These are phyloP conservation scores for Pedetes capensis DNA, from an alignment of 2,113 vertebrate species.

Conservation along the genomic window DNA sequence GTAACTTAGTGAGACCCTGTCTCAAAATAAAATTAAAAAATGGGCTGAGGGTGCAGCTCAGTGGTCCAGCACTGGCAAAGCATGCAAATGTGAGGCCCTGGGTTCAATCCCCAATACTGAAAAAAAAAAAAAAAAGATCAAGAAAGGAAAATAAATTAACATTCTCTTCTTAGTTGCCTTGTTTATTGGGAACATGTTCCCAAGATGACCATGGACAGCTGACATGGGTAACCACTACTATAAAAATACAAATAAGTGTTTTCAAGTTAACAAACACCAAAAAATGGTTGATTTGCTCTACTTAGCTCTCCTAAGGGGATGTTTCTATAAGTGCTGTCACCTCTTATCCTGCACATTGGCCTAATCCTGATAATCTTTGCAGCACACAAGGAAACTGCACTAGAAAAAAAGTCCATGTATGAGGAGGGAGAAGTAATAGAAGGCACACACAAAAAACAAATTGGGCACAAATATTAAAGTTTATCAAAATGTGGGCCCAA, in stretches of 20 bases:
- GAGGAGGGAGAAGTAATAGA: neutral
- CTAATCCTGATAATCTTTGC: neutral
- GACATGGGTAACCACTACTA: neutral
- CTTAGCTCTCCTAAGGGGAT: neutral
- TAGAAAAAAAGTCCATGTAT: neutral
- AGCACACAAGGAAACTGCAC: accelerated
- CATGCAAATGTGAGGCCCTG: no score
- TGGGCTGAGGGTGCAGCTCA: no score
- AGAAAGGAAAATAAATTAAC: neutral
- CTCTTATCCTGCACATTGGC: neutral
- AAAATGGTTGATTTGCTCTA: neutral
- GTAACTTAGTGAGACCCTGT: no score
- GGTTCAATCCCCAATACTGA: no score
- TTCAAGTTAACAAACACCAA: neutral
- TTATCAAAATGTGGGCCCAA: neutral
- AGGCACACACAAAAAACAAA: neutral
- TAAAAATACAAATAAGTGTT: slow-evolving; percentile 13
- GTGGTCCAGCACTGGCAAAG: no score
- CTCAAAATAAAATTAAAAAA: no score
- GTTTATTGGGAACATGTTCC: neutral
- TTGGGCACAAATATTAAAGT: neutral
- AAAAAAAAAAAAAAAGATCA: neutral
- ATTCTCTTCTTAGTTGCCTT: neutral
- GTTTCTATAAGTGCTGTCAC: neutral
- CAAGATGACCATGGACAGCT: neutral